Conservation (phyloP, 2,113 vertebrate species). For the Mustela nigripes region DNA sequence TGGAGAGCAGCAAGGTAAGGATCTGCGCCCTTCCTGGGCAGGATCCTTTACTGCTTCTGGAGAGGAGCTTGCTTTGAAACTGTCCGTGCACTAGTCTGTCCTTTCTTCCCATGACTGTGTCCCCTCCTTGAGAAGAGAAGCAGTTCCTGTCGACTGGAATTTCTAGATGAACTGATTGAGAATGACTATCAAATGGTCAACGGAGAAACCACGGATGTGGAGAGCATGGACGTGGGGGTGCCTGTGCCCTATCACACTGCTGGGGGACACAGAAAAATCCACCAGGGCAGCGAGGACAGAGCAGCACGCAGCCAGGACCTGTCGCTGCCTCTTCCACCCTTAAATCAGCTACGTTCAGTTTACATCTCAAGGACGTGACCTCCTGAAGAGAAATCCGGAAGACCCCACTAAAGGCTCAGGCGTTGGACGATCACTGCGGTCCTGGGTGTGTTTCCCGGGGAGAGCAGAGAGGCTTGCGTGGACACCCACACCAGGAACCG, state of each 20-base stretch:
- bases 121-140: too few species aligned
- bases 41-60: neutral
- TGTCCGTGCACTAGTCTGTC: neutral
- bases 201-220: too few species aligned
- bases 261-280: neutral
- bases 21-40: neutral
- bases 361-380: neutral
- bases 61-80: neutral
- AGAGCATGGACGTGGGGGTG: neutral
- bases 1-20: neutral
- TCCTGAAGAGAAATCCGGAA: neutral
- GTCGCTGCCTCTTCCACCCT: neutral
- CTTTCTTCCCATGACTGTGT: neutral
- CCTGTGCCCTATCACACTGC: neutral
- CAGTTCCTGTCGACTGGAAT: neutral
- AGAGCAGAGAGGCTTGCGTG: neutral
- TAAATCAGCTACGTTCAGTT: neutral
- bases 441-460: rapidly evolving
- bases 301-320: neutral
- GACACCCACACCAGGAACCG: neutral
- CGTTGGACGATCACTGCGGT: rapidly evolving
- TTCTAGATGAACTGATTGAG: neutral
- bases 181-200: neutral
- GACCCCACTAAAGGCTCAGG: neutral
- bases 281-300: neutral